phyloP scores from a whole-genome alignment of 2,888 invertebrate genomes.

The Heliconius aoede region DNA sequence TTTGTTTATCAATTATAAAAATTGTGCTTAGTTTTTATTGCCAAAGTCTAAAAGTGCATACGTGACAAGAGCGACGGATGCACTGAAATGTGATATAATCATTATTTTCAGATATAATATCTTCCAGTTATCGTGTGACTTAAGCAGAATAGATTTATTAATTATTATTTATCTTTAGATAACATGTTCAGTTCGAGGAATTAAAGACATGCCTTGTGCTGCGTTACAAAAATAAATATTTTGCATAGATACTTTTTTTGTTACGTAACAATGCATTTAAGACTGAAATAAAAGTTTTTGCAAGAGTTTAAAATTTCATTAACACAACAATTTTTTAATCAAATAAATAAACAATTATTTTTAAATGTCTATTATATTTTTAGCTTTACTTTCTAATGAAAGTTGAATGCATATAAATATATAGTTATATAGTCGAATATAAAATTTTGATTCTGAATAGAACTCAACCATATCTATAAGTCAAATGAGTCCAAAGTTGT shows the following conservation, averaged over 20 bases:
- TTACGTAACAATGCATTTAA: no score
- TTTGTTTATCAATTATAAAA: slow-evolving; percentile 11
- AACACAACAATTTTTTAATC: background rate
- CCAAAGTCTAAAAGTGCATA: slow-evolving; percentile 38
- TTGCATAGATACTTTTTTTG: no score
- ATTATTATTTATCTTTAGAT: slow-evolving; percentile 16
- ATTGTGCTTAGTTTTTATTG: background rate
- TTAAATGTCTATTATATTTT: no score
- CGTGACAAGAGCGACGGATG: slow-evolving; percentile 44
- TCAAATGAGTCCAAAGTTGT: no score
- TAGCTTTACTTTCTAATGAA: no score
- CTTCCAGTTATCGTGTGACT: slow-evolving; percentile 15
- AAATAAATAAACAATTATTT: background rate
- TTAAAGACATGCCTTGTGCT: background rate
- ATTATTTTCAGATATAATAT: slow-evolving; percentile 20
- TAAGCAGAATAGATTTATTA: slow-evolving; percentile 20
- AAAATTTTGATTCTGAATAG: no score
- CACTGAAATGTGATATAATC: slow-evolving; percentile 14
- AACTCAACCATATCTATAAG: no score
- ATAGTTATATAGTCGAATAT: no score
- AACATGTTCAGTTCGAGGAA: background rate
- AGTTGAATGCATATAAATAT: no score
- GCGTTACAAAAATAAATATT: no score
- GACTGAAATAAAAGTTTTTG: no score
- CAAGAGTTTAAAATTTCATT: no score